Evolutionary conservation across 2,888 invertebrate species (phyloP), one percentile per base, ranked within the genome.

Genomic region (Idaea biselata): DNA sequence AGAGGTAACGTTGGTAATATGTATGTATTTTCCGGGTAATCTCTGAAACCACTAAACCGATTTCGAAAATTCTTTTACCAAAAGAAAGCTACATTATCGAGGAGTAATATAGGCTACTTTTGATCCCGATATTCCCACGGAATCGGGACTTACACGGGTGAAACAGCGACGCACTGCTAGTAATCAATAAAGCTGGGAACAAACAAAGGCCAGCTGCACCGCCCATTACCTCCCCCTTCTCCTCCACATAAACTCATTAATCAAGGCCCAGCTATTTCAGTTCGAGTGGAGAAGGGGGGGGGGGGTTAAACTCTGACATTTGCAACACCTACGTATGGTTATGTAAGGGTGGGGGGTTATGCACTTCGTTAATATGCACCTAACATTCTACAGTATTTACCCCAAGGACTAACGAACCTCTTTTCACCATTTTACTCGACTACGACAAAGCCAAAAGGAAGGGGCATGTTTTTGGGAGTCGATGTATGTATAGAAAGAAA

Each of bases 281-380:
- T 55, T 55, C 6, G 14, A n/a, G n/a, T 14, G 18, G 31, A 18
- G 14, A 31, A 55, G 58, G 58, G 56, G 16, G 31, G 58, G 58
- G 58, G 59, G 14, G 53, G 54, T 54, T n/a, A 31, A 63, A 18
- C 62, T 56, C 62, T 31, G 25, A 57, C 25, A 44, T 63, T 63
- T 44, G 44, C 44, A 44, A 44, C 44, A 44, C 44, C 44, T 44
- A 44, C 44, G 44, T 44, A 44, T 11, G 11, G 14, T 14, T 8
- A 14, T 3, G 44, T 3, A 8, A 44, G 44, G 14, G 44, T 14
- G 11, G 32, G 32, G 32, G 4, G 32, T 6, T 8, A 32, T 32
- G 32, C 32, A 32, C 11, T 32, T 8, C 6, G 32, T 32, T 6
- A 8, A 44, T 7, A 44, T 44, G 8, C 14, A 8, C 44, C 1